A percentile compares a stretch with the other conserved stretches of the same genome.
phyloP scores from a whole-genome alignment of 2,888 invertebrate genomes.

The Spodoptera exigua region DNA sequence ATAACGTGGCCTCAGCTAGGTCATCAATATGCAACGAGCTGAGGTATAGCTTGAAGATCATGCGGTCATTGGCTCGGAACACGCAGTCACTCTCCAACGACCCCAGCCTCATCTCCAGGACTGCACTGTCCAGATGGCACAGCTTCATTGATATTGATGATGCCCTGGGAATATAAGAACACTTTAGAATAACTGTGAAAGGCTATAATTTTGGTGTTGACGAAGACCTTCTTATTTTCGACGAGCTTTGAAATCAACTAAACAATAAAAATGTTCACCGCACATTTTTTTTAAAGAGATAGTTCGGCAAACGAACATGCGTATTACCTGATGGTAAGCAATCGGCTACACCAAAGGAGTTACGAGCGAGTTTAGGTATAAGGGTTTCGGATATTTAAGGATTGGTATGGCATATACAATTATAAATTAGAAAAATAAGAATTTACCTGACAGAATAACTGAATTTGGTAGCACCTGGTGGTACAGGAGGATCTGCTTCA shows the following conservation, averaged over 20 bases:
- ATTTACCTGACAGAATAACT: slow-evolving; percentile 91
- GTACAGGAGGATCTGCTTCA: slow-evolving; percentile 91
- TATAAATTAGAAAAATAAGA: not conserved
- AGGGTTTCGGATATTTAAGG: too few relatives aligned
- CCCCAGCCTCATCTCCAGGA: slow-evolving; percentile 91
- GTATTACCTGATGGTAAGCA: too few relatives aligned
- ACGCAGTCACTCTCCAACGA: slow-evolving; percentile 93
- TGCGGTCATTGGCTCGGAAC: slow-evolving; percentile 93
- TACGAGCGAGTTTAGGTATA: too few relatives aligned
- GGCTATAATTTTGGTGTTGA: too few relatives aligned
- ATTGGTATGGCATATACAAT: too few relatives aligned
- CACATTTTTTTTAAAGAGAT: too few relatives aligned
- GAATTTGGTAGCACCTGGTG: slow-evolving; percentile 93
- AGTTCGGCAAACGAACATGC: too few relatives aligned
- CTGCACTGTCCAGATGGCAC: slow-evolving; percentile 92
- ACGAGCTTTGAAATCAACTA: too few relatives aligned
- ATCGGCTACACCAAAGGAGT: too few relatives aligned
- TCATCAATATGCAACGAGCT: slow-evolving; percentile 92
- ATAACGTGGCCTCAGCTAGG: slow-evolving; percentile 92
- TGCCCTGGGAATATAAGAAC: slow-evolving; percentile 71
- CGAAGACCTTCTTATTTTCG: too few relatives aligned
- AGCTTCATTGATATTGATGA: slow-evolving; percentile 91
- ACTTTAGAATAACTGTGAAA: not conserved
- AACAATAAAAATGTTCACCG: too few relatives aligned
- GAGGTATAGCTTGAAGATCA: slow-evolving; percentile 92